A percentile compares a stretch with the other conserved stretches of the same genome.
Conservation (phyloP, 2,888 invertebrate genomes). For the Cistogaster globosa region DNA sequence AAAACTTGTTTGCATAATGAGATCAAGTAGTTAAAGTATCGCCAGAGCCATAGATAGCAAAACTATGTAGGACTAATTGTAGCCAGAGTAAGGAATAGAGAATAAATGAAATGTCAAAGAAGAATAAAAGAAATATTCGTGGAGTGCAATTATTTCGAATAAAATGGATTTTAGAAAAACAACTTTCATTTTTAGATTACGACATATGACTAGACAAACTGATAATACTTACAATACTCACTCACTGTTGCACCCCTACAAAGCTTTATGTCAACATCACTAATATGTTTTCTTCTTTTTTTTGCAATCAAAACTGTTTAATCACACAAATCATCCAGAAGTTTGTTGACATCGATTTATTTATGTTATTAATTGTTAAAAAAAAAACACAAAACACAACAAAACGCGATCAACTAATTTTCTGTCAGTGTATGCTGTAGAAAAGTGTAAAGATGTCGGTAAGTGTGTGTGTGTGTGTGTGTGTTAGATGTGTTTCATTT, state of each 20-base stretch:
- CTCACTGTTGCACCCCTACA: background rate
- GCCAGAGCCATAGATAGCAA: no score
- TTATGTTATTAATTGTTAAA: background rate
- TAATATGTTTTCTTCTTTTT: conserved; percentile 9
- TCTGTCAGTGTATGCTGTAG: conserved; percentile 4
- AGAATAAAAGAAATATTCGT: no score
- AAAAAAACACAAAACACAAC: background rate
- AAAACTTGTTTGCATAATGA: no score
- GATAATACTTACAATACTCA: background rate
- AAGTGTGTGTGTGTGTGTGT: background rate
- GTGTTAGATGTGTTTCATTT: conserved; percentile 6
- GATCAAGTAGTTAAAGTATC: no score
- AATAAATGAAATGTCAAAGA: no score
- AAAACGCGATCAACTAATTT: conserved; percentile 30
- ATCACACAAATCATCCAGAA: conserved; percentile 46
- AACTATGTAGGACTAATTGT: no score
- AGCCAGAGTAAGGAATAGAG: no score
- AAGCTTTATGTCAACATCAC: conserved; percentile 3
- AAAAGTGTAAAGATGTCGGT: no score
- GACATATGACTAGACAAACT: background rate
- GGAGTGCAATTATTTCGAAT: no score
- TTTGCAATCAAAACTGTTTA: conserved; percentile 8
- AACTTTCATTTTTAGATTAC: background rate
- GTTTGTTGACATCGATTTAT: conserved; percentile 66
- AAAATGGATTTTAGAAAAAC: no score